Evolutionary conservation across 1,140 invertebrate genomes (phyloP), one percentile per base, ranked within the genome.

Genomic region (Ganaspis sp.): DNA sequence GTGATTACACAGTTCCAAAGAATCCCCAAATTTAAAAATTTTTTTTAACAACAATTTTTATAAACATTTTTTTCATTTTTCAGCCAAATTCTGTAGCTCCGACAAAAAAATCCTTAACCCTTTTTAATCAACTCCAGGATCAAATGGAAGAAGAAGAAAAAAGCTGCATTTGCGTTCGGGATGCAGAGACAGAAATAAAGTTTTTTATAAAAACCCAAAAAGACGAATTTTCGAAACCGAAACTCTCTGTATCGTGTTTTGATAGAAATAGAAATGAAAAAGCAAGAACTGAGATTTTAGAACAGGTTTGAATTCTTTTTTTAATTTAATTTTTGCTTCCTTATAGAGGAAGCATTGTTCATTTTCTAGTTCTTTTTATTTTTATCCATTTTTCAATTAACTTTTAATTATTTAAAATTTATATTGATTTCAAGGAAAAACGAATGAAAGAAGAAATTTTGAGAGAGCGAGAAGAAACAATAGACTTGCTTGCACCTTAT

Each of bases 21-120:
- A n/a, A n/a, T n/a, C 70, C 40, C 69, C 0, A 9, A 73, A 15
- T 72, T 53, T 54, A 11, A 1, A 23, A 21, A 29, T 49, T 34
- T 54, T 58, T 12, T 69, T 72, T 49, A 23, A 12, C 3, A 26
- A 19, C 9, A 53, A 38, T 34, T 69, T 40, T 15, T 17, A 77
- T 9, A 34, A 70, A 49, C 49, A 19, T 69, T 58, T 34, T 71
- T 19, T 26, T 73, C 4, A 42, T 42, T 81, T 78, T 78, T 23
- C 74, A 93, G 90, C 92, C 93, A 3, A 87, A 97, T 93, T 94
- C 96, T 90, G 78, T 89, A 1, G 90, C 90, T 15, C 87, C 88
- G n/a, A 89, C 90, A 1, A 92, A 84, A 87, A 96, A 89, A 93
- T 94, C 90, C 92, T 92, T 92, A 90, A 92, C 93, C 93, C 92